Evolutionary conservation across 2,888 invertebrate genomes (phyloP), one percentile per base, ranked within the genome.

Genomic region (Celastrina argiolus): DNA sequence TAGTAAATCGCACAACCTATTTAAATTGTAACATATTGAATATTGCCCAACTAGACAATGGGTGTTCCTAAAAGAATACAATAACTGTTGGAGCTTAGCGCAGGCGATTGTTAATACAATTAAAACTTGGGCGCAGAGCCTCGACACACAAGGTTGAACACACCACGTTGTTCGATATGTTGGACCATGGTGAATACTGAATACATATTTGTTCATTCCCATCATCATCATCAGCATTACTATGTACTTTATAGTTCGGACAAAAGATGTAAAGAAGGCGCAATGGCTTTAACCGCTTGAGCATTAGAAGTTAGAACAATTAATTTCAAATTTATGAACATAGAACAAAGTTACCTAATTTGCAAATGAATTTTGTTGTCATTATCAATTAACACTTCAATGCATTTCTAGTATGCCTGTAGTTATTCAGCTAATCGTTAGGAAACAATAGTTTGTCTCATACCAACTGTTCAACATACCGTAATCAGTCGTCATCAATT

Each of bases 61-160:
- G 69, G 69, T 69, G 73, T 73, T 69, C 68, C 68, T 68, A 69
- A 70, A 73, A 72, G 61, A 66, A 67, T 70, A 71, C 68, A 74
- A 74, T 75, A 79, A 80, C 77, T 79, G 73, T 81, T 76, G 80
- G 81, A 82, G 81, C 74, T 76, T 72, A 76, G 81, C 81, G 81
- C 78, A 78, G 81, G 76, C 80, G 79, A 85, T 82, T 86, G 84
- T 87, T 84, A 85, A 79, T 78, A 84, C 82, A 88, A 84, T 87
- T 87, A 85, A 82, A 80, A 80, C 76, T 75, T 77, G 76, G 78
- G 75, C 74, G 75, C 76, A 78, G 82, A 83, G 81, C 78, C 74
- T 77, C 74, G 74, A 74, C 75, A 78, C 74, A 80, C 87, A 83
- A 88, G 87, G 87, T 76, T 81, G 70, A 69, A 69, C 71, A 66